Conservation (phyloP, 2,113 vertebrate species). For the Hyperoodon ampullatus region DNA sequence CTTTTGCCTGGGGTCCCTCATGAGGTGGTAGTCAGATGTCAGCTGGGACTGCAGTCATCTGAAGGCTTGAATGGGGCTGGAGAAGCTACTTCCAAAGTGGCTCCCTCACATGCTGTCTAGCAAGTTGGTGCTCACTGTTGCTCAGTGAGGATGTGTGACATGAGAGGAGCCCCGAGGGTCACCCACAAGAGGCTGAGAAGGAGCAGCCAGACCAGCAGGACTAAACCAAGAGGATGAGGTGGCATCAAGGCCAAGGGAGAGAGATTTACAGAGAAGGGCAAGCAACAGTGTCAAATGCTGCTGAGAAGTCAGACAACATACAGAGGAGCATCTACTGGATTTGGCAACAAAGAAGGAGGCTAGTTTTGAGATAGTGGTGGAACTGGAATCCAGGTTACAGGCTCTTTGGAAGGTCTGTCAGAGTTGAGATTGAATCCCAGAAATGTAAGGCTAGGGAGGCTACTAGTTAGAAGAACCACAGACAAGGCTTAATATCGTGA, state of each 20-base stretch:
- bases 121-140: not conserved
- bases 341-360: not conserved
- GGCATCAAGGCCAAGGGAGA: not conserved
- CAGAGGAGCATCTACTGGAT: not conserved
- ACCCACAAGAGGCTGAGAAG: not conserved
- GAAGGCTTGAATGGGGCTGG: not conserved
- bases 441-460: not conserved
- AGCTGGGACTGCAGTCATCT: not conserved
- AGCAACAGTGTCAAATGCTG: accelerated
- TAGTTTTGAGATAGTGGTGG: not conserved
- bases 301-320: not conserved
- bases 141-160: not conserved
- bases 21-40: not conserved
- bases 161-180: not conserved
- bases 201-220: not conserved
- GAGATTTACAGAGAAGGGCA: not conserved
- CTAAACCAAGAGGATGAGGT: not conserved
- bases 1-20: not conserved
- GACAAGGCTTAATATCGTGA: too few species aligned
- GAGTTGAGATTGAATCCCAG: not conserved
- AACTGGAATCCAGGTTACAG: not conserved
- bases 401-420: not conserved
- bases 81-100: not conserved
- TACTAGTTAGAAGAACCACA: not conserved
- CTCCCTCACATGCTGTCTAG: not conserved